Evolutionary conservation across 2,888 invertebrate genomes (phyloP).

Genomic region (Parthenolecanium corni): DNA sequence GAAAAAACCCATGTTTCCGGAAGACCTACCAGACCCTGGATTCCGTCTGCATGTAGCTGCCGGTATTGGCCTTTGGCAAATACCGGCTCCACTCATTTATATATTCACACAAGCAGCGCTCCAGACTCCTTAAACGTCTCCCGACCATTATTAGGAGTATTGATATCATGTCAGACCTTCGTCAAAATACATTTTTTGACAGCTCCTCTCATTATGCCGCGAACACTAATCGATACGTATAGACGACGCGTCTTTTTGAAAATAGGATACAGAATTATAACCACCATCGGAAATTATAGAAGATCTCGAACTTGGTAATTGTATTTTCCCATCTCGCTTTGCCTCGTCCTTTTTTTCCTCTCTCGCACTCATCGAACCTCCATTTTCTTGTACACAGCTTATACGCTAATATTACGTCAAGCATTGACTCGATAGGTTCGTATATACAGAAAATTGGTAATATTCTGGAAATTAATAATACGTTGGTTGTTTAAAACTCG

Average conservation of each 20-base stretch:
- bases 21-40: too few relatives aligned
- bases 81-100: constrained; percentile 14
- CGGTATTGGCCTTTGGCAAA: constrained; percentile 19
- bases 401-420: too few relatives aligned
- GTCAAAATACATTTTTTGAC: constrained; percentile 20
- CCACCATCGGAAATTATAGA: not conserved
- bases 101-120: too few relatives aligned
- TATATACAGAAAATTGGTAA: too few relatives aligned
- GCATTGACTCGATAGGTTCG: too few relatives aligned
- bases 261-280: not conserved
- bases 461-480: too few relatives aligned
- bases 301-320: not conserved
- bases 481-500: too few relatives aligned
- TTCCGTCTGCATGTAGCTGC: not conserved
- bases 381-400: too few relatives aligned
- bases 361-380: too few relatives aligned
- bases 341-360: too few relatives aligned
- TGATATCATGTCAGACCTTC: constrained; percentile 22
- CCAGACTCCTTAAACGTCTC: not conserved
- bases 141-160: constrained; percentile 9
- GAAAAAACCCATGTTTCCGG: too few relatives aligned
- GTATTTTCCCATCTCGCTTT: not conserved
- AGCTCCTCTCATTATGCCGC: constrained; percentile 10
- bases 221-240: constrained; percentile 9
- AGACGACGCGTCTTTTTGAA: not conserved